A percentile compares a stretch with the other conserved stretches of the same genome.
phyloP scores from a whole-genome alignment of 2,797 vertebrate species.

The Pseudopleuronectes americanus region DNA sequence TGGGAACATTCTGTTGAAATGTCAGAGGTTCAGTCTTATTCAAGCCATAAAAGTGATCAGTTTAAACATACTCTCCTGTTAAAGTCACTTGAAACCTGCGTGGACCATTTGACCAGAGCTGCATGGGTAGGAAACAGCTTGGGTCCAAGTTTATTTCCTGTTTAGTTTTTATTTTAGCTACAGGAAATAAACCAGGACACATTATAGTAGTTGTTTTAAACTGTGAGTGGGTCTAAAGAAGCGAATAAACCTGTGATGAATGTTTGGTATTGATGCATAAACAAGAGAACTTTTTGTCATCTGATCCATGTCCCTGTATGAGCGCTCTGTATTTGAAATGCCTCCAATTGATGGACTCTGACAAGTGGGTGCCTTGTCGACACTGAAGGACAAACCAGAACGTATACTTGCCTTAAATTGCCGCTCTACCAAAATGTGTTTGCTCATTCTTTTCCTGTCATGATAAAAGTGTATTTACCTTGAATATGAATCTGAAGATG shows the following conservation, averaged over 20 bases:
- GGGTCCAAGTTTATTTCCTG: slow-evolving; percentile 6
- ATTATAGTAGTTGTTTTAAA: slow-evolving; percentile 1
- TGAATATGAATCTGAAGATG: slow-evolving; percentile 22
- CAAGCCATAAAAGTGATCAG: slow-evolving; percentile 6
- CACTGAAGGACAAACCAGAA: slow-evolving; percentile 67
- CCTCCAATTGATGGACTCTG: slow-evolving; percentile 43
- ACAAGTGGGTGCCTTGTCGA: slow-evolving; percentile 69
- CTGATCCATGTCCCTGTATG: slow-evolving; percentile 5
- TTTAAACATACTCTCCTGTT: background rate
- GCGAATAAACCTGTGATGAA: slow-evolving; percentile 7
- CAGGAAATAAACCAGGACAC: background rate
- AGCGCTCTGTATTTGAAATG: slow-evolving; percentile 48
- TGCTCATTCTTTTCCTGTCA: slow-evolving; percentile 25
- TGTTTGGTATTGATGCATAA: slow-evolving; percentile 11
- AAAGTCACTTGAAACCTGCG: background rate
- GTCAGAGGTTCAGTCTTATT: background rate
- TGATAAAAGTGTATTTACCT: slow-evolving; percentile 1
- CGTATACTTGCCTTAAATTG: slow-evolving; percentile 78
- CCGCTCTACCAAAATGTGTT: slow-evolving; percentile 57
- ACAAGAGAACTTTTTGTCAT: slow-evolving; percentile 10
- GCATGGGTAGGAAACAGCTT: background rate
- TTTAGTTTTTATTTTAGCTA: background rate
- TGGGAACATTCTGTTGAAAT: background rate
- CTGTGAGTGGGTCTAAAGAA: slow-evolving; percentile 22
- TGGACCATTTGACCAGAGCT: background rate